Base-by-base conservation (phyloP, 2,113 vertebrate genomes). In the Cricetomys ansorgei region DNA sequence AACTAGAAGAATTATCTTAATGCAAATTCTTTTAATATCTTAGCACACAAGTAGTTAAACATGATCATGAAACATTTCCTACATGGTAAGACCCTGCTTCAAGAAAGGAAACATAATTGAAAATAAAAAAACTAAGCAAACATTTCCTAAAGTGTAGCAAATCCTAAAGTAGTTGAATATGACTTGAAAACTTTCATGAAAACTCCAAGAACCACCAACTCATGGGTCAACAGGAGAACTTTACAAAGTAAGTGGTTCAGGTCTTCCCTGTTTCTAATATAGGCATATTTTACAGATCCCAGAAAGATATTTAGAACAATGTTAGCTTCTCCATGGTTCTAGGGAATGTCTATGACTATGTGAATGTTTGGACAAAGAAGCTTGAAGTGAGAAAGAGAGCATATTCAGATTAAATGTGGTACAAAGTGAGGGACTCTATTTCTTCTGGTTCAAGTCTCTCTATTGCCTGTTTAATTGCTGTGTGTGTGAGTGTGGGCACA, bases 401-500 rank as follows among this genome's bases (percentile, higher is more conserved):
- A 3, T 15, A 12, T 67, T 23, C 5, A 37, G 25, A 31, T 34
- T 57, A 65, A 64, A 55, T 0, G 2, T n/a, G 10, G 3, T 0
- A 0, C 29, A 27, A 11, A 21, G 37, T 12, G 17, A 75, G 65
- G 37, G 2, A 83, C 5, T 59, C 37, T 3, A 0, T 25, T 19
- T 80, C n/a, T 72, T 1, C 15, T 87, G 50, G 11, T 40, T 75
- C 7, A 16, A 40, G 59, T 21, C 7, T 37, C 4, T 84, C 4
- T 45, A 6, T 23, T 40, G 31, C 12, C 43, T 50, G 73, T 43
- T 3, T 45, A 21, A 4, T 11, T 50, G 29, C n/a, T n/a, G 29
- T 67, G 25, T n/a, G 45, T 21, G 19, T 64, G 53, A 65, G 7
- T 69, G 7, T 70, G 16, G 4, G 3, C 7, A 4, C 16, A 34